These are phyloP conservation scores for Ameiurus melas DNA, from an alignment of 2,113 vertebrate genomes.

Conservation along the genomic window DNA sequence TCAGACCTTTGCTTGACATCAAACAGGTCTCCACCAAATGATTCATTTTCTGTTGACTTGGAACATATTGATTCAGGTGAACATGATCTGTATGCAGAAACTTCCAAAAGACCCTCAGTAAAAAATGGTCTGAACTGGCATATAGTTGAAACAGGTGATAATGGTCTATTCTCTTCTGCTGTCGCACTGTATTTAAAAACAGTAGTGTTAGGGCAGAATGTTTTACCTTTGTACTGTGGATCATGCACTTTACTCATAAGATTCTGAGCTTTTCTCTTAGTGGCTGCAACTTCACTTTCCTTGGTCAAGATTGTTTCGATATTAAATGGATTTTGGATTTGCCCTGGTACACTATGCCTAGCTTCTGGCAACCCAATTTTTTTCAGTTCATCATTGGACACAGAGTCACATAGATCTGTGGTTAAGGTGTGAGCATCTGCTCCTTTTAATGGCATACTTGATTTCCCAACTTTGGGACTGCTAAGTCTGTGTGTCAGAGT, in stretches of 20 bases:
- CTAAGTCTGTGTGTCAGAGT: background rate
- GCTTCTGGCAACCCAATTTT: background rate
- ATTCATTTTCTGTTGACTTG: slow-evolving; percentile 43
- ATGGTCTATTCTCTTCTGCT: slow-evolving; percentile 26
- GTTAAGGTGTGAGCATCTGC: background rate
- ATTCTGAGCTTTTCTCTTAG: slow-evolving; percentile 37
- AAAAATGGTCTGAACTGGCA: slow-evolving; percentile 31
- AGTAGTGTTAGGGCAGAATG: slow-evolving; percentile 42
- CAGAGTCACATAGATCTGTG: background rate
- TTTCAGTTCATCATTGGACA: background rate
- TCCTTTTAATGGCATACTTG: background rate
- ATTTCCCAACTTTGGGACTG: slow-evolving; percentile 2
- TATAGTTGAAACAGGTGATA: slow-evolving; percentile 59
- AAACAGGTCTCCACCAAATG: background rate
- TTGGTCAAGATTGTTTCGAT: background rate
- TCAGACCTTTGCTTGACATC: slow-evolving; percentile 23
- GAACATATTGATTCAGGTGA: slow-evolving; percentile 38
- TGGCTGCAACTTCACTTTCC: background rate
- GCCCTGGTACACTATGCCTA: background rate
- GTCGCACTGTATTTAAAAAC: slow-evolving; percentile 31
- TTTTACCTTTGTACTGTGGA: slow-evolving; percentile 63
- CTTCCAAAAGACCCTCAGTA: background rate
- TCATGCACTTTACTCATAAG: slow-evolving; percentile 63
- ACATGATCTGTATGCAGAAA: slow-evolving; percentile 17
- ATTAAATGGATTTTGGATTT: background rate